Conservation (phyloP, 2,797 vertebrate genomes). For the Galago senegalensis region DNA sequence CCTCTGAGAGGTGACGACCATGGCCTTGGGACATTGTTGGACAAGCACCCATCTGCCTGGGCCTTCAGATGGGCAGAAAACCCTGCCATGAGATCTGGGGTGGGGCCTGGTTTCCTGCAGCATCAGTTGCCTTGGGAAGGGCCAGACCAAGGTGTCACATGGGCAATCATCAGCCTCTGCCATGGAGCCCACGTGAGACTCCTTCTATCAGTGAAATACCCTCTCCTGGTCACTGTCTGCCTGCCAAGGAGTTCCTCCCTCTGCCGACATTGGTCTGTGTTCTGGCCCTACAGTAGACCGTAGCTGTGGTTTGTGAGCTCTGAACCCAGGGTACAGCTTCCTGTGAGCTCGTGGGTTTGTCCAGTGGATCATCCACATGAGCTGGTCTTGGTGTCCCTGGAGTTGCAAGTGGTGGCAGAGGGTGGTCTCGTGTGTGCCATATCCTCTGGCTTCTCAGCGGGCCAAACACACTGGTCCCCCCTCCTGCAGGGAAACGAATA, state of each 20-base stretch:
- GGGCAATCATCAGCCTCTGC: background rate
- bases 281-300: background rate
- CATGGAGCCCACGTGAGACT: background rate
- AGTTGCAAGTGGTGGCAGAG: background rate
- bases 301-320: too few relatives aligned
- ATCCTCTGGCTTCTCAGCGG: background rate
- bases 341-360: background rate
- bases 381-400: background rate
- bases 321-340: background rate
- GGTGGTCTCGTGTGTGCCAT: background rate
- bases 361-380: too few relatives aligned
- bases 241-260: background rate
- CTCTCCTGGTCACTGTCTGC: too few relatives aligned
- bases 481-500: background rate
- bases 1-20: background rate
- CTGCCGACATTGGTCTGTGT: background rate
- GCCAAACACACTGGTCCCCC: background rate
- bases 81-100: background rate
- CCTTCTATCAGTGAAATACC: too few relatives aligned
- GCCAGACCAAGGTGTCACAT: background rate
- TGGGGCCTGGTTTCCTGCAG: background rate
- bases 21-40: too few relatives aligned
- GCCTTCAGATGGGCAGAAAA: background rate
- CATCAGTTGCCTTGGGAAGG: background rate
- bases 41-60: too few relatives aligned